Conservation (phyloP, 1,140 invertebrate species). For the Drosophila arawakana region DNA sequence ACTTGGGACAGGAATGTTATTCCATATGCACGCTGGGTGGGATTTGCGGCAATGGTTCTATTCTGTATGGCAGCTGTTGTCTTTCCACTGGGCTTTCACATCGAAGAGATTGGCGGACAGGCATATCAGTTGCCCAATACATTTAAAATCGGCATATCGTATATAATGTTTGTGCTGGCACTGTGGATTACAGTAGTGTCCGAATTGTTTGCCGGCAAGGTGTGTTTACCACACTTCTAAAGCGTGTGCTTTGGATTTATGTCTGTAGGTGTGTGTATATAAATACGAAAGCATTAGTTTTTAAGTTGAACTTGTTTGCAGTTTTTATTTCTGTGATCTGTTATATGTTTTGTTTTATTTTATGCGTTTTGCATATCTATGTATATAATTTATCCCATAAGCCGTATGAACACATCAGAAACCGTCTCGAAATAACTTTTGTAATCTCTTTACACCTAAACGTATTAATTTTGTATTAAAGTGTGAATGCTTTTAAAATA, state of each 20-base stretch:
- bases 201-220: constrained; percentile 98
- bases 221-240: constrained; percentile 97
- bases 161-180: constrained; percentile 97
- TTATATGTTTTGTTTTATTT: constrained; percentile 63
- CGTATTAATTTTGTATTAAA: constrained; percentile 21
- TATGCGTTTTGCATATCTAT: constrained; percentile 23
- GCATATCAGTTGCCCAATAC: constrained; percentile 97
- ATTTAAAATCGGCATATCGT: constrained; percentile 97
- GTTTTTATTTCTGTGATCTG: constrained; percentile 44
- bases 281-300: constrained; percentile 9
- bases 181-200: constrained; percentile 98
- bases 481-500: neutral
- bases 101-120: constrained; percentile 97
- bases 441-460: constrained; percentile 38
- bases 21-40: constrained; percentile 97
- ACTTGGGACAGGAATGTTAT: constrained; percentile 96
- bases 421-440: constrained; percentile 6
- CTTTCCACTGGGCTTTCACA: constrained; percentile 97
- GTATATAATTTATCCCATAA: constrained; percentile 7
- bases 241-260: constrained; percentile 3
- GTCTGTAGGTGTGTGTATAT: constrained; percentile 19
- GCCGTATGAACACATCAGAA: constrained; percentile 21
- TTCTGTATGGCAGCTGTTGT: constrained; percentile 98
- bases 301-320: constrained; percentile 21
- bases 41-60: constrained; percentile 98